Percentiles rank a stretch among this genome's conserved stretches.
These are phyloP conservation scores for Chionis minor DNA, from an alignment of 2,113 vertebrate genomes.

Conservation along the genomic window DNA sequence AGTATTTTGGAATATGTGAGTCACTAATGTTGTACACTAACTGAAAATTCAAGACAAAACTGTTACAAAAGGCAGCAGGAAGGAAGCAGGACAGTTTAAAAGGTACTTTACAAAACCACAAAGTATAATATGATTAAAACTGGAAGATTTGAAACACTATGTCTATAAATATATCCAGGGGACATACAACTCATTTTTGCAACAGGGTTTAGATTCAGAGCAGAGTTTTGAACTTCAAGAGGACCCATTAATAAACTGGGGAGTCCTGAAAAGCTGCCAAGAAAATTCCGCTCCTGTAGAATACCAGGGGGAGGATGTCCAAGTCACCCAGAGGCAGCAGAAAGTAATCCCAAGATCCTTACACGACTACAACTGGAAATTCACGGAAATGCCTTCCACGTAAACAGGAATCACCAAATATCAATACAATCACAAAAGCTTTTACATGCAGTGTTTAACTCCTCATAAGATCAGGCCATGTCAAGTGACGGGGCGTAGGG, in stretches of 20 bases:
- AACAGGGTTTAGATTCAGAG: neutral
- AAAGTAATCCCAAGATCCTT: neutral
- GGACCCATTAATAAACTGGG: neutral
- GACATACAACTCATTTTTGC: neutral
- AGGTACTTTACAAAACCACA: neutral
- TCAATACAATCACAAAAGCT: neutral
- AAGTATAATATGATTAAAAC: neutral
- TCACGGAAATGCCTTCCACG: neutral
- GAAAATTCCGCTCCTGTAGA: neutral
- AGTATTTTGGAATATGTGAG: neutral
- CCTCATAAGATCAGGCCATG: fast-evolving
- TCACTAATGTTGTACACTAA: neutral
- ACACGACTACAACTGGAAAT: neutral
- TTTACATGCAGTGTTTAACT: neutral
- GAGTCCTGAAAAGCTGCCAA: conserved; percentile 26
- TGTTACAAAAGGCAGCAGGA: neutral
- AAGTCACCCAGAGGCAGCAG: neutral
- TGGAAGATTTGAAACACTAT: neutral
- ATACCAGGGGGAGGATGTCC: neutral
- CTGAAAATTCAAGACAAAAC: neutral
- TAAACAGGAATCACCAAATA: neutral
- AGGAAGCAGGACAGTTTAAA: neutral
- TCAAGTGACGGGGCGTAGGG: neutral
- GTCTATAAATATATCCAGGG: neutral
- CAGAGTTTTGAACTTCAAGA: neutral